Evolutionary conservation across 2,113 vertebrate genomes (phyloP), one percentile per base, ranked within the genome.

Genomic region (Barbus barbus): DNA sequence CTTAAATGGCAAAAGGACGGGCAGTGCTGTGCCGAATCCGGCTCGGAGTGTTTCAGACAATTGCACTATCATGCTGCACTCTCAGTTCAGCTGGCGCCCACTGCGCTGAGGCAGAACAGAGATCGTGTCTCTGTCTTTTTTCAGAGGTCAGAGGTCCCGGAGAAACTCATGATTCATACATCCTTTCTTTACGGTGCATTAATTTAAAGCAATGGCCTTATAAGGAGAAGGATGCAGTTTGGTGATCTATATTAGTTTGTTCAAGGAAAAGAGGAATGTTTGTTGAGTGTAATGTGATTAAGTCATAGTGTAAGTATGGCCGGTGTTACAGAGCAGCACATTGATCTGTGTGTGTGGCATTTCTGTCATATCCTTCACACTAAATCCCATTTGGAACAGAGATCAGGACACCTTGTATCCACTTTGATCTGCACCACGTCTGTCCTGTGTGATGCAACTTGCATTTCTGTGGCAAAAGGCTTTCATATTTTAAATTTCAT

Each of bases 1-100:
- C 87, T 86, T 88, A 88, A 88, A 88, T 86, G 87, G 87, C 73
- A 77, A 88, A 81, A 79, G 73, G 81, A 76, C n/a, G 46, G 44
- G 69, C 82, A 72, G 82, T 78, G 74, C 48, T 77, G 65, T 72
- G 56, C 56, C 31, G 46, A 83, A 83, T 85, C 80, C 38, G 3
- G 22, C 65, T 46, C 75, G 46, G 56, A 74, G 84, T 73, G 69
- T 81, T 72, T 77, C 72, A 72, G 53, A 86, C 82, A 82, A 38
- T 73, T 44, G 12, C 28, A 3, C 48, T 61, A 76, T 76, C 72
- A 71, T 24, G 75, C 79, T 78, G 75, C 56, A 36, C 56, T 16
- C 60, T 36, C 38, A 56, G 53, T 73, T 77, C 74, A 67, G 56
- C 69, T 65, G 58, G 46, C 44, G 33, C 53, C 46, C 38, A 67